Percentiles rank a stretch among this genome's conserved stretches.
Conservation (phyloP, 2,797 vertebrate species). For the Zenarchopterus dispar region DNA sequence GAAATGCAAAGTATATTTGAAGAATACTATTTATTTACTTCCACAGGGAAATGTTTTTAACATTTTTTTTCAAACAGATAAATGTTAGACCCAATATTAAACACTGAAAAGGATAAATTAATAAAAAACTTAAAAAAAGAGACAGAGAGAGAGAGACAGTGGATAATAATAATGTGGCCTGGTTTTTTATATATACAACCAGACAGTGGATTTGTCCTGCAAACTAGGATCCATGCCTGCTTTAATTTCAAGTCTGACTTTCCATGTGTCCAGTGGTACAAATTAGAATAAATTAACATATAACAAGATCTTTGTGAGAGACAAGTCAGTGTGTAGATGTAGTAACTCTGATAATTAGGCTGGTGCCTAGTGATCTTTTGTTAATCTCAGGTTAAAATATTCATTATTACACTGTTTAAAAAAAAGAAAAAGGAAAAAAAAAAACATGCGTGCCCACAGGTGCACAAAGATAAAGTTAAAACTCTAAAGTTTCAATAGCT, state of each 20-base stretch:
- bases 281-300: conserved; percentile 75
- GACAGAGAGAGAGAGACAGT: conserved; percentile 43
- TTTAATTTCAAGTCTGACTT: conserved; percentile 57
- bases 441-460: conserved; percentile 6
- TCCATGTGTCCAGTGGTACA: conserved; percentile 43
- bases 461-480: conserved; percentile 29
- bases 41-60: conserved; percentile 67
- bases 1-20: conserved; percentile 34
- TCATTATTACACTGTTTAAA: conserved; percentile 5
- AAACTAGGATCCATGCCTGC: conserved; percentile 45
- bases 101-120: conserved; percentile 60
- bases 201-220: conserved; percentile 22
- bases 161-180: conserved; percentile 57
- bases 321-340: conserved; percentile 28
- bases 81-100: conserved; percentile 32
- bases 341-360: conserved; percentile 4
- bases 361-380: too few species aligned
- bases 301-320: conserved; percentile 54
- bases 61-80: conserved; percentile 39
- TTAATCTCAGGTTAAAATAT: too few species aligned
- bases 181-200: conserved; percentile 8
- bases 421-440: not conserved
- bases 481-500: conserved; percentile 48
- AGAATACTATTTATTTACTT: conserved; percentile 68
- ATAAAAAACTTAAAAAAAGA: not conserved